Base-by-base conservation (phyloP, 2,888 invertebrate species). In the Drosophila setosimentum region DNA sequence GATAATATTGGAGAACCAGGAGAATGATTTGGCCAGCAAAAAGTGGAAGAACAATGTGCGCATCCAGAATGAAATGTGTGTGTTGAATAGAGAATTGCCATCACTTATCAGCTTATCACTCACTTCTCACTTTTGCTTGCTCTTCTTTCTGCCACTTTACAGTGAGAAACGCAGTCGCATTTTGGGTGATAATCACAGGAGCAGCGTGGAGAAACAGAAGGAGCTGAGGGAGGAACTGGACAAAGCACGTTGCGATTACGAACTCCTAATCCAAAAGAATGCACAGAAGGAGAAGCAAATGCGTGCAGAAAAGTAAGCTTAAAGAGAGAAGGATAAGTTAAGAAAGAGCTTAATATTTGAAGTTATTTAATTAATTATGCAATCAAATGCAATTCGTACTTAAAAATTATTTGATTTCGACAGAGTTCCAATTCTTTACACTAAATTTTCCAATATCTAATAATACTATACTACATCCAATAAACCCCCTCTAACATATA, bases 301-400 rank as follows among this genome's bases (percentile, higher is more conserved):
- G 0, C 79, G 92, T 5, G 91, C 84, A 53, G 91, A 92, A 79
- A 93, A 93, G 93, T 93, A 82, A 58, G 77, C 18, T 16, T 16
- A 50, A 33, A 16, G 2, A 1, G 1, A 16, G 5, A 63, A 37
- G 8, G 3, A 42, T 21, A 42, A 42, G 21, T 21, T 40, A 40
- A 37, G 8, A 18, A 37, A 3, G 7, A 2, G 18, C 2, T 37
- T 37, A 16, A 2, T n/a, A n/a, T 40, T n/a, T n/a, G 1, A 40
- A 40, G 1, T 40, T 11, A n/a, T n/a, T 37, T 37, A 3, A 8
- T 40, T n/a, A n/a, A n/a, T 10, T n/a, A 40, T 4, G 40, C 35
- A 35, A 7, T 18, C 37, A 18, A 37, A 37, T 8, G 7, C 3
- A 37, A 37, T 37, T 18, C 0, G 2, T 37, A 8, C 32, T 13